These are phyloP conservation scores for Hyposoter dolosus DNA, from an alignment of 2,888 invertebrate genomes.

Conservation along the genomic window DNA sequence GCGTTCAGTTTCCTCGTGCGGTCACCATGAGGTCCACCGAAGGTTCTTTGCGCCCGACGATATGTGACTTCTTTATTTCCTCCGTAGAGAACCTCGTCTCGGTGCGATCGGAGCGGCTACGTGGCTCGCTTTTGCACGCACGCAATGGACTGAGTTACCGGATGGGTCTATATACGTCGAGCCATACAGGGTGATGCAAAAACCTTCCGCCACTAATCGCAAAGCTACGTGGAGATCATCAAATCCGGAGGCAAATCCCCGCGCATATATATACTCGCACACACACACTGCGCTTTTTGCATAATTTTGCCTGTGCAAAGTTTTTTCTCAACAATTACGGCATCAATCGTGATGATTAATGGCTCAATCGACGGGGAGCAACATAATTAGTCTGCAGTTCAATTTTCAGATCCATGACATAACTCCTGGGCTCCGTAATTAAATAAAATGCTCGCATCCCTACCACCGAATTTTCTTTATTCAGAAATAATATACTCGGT, in stretches of 20 bases:
- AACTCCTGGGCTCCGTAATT: no score
- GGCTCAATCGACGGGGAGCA: no score
- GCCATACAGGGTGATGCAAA: neutral
- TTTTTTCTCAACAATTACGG: no score
- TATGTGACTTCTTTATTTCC: constrained; percentile 60
- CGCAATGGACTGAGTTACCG: constrained; percentile 68
- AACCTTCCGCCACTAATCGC: neutral
- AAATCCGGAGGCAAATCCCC: neutral
- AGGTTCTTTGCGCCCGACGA: constrained; percentile 60
- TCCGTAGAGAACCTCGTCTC: constrained; percentile 60
- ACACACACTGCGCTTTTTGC: no score
- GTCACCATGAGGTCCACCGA: constrained; percentile 66
- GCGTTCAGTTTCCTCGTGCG: constrained; percentile 63
- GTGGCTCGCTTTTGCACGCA: constrained; percentile 71
- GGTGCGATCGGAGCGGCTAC: constrained; percentile 42
- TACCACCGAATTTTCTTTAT: no score
- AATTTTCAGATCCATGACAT: no score
- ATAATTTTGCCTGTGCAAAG: no score
- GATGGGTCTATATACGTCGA: constrained; percentile 14
- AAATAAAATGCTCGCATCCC: no score
- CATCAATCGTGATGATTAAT: no score
- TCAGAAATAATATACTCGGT: no score
- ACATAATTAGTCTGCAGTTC: no score
- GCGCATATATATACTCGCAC: no score
- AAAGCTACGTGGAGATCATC: neutral